Evolutionary conservation across 30 jellyfish, hydroid and myxozoan genomes (phyloP).

Genomic region (Chrysaora quinquecirrha): DNA sequence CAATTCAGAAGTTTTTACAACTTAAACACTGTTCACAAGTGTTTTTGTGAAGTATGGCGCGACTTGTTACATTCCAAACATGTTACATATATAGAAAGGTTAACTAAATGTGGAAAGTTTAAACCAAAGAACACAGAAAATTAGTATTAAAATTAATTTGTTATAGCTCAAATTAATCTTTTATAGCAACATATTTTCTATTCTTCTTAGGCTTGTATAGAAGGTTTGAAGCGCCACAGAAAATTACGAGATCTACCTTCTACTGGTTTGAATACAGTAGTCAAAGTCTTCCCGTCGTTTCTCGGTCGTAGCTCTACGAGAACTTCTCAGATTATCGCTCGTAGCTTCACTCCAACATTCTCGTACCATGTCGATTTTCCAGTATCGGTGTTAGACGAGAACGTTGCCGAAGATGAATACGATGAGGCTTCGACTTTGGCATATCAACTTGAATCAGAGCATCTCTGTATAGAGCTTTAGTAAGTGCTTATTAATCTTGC

Average conservation of each 20-base stretch:
- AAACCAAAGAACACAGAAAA: too few species aligned
- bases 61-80: too few species aligned
- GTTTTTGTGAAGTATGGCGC: too few species aligned
- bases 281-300: slow-evolving; percentile 52
- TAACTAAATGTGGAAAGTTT: too few species aligned
- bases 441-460: slow-evolving; percentile 63
- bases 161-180: too few species aligned
- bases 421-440: slow-evolving; percentile 61
- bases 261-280: slow-evolving; percentile 59
- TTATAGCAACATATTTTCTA: too few species aligned
- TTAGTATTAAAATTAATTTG: too few species aligned
- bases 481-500: too few species aligned
- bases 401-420: slow-evolving; percentile 34
- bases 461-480: slow-evolving; percentile 55
- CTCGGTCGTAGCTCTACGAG: slow-evolving; percentile 56
- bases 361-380: slow-evolving; percentile 84
- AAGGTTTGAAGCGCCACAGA: not conserved
- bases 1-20: too few species aligned
- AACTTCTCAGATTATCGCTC: slow-evolving; percentile 47
- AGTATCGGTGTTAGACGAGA: slow-evolving; percentile 36
- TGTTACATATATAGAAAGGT: too few species aligned
- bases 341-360: slow-evolving; percentile 73
- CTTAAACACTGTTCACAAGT: too few species aligned
- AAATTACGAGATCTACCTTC: not conserved
- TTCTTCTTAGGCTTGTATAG: slow-evolving; percentile 18